Percentiles rank a stretch among this genome's conserved stretches.
Evolutionary conservation across 2,113 vertebrate species (phyloP).

Genomic region (Cyphotilapia sp.): DNA sequence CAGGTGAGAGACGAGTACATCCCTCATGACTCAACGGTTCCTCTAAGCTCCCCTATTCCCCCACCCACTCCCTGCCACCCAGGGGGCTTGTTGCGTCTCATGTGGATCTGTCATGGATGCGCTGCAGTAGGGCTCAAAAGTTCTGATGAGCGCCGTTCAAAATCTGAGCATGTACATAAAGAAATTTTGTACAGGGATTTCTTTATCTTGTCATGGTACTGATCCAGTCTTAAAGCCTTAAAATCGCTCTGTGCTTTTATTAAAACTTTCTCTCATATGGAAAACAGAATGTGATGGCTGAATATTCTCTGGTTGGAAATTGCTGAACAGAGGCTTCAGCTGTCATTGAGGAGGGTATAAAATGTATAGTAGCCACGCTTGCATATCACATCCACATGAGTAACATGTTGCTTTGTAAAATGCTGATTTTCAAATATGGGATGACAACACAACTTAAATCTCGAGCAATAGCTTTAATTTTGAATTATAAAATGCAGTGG

Average conservation of each 20-base stretch:
- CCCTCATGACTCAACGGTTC: neutral
- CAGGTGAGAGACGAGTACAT: neutral
- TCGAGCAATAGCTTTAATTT: neutral
- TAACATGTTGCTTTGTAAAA: neutral
- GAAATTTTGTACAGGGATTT: neutral
- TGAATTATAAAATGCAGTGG: neutral
- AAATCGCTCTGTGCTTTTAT: slow-evolving; percentile 8
- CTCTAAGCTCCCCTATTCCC: neutral
- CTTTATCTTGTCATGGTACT: slow-evolving; percentile 8
- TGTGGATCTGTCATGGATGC: slow-evolving; percentile 8
- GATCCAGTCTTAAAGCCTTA: slow-evolving; percentile 4
- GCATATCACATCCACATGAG: neutral
- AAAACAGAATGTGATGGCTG: neutral
- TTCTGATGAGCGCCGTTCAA: neutral
- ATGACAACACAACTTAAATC: neutral
- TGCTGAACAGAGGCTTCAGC: neutral
- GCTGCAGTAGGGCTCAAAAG: neutral
- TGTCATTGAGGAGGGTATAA: neutral
- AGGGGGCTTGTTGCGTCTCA: neutral
- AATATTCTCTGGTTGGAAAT: neutral
- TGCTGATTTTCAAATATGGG: neutral
- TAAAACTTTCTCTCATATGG: slow-evolving; percentile 15
- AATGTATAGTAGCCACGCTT: neutral
- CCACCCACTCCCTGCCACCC: neutral
- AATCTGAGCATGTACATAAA: slow-evolving; percentile 12